Base-by-base conservation (phyloP, 2,888 invertebrate genomes). In the Patella caerulea region DNA sequence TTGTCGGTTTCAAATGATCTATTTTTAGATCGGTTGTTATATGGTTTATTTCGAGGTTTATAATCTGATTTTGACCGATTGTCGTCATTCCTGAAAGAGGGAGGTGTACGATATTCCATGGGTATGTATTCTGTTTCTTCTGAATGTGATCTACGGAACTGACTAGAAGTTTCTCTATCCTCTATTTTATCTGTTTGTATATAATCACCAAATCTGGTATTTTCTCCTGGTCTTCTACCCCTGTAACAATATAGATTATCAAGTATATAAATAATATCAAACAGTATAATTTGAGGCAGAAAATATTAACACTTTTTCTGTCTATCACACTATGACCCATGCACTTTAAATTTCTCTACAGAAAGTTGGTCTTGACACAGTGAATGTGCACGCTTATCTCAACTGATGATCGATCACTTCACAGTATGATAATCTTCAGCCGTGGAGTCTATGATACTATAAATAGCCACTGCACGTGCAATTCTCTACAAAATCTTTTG, bases 171-270 rank as follows among this genome's bases (percentile, higher is more conserved):
- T 52, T 24, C 19, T 19, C n/a, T 53, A 54, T 19, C 55, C 14
- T 17, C 24, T 15, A n/a, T 72, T 11, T 55, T 19, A 9, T 72
- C 52, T 19, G 73, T 78, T n/a, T 72, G 71, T 14, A 82, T 73
- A 71, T 78, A 82, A 70, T 82, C 82, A 59, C 77, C 71, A 56
- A 82, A 56, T n/a, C 55, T 71, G 3, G 78, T 54, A 52, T 74
- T 79, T 29, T 81, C 76, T n/a, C 77, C 72, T 12, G 77, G 74
- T 65, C 81, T 75, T 72, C 77, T 73, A 12, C 79, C 79, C 54
- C 82, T 81, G 53, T 29, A 74, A 74, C 53, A 74, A 59, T 45
- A 56, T 12, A 71, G 14, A 71, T 24, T 19, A 29, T 34, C 55
- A 65, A 12, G 19, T 0, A 65, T n/a, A n/a, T 65, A n/a, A 19